A percentile compares a stretch with the other conserved stretches of the same genome.
phyloP scores from a whole-genome alignment of 30 jellyfish, hydroid and myxozoan species.

The Cassiopea xamachana region DNA sequence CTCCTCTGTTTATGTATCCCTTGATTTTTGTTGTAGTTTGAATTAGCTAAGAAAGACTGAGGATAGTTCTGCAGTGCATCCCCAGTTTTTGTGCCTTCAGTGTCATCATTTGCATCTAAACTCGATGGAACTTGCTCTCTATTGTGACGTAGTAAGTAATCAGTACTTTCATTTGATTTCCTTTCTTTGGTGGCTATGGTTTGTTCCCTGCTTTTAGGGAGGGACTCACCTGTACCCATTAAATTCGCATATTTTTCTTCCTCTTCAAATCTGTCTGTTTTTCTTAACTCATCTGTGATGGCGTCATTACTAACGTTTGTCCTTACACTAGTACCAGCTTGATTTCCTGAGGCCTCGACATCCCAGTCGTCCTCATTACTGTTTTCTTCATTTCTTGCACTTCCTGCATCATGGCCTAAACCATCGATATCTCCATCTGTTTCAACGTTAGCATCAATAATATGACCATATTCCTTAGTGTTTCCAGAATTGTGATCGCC shows the following conservation, averaged over 20 bases:
- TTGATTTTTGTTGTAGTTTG: neutral
- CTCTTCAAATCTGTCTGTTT: constrained; percentile 9
- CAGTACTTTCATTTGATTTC: neutral
- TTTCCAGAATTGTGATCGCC: no score
- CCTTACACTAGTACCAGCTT: neutral
- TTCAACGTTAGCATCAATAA: neutral
- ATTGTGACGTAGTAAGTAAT: neutral
- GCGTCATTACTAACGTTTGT: neutral
- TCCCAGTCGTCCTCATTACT: neutral
- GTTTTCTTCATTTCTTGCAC: neutral
- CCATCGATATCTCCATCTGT: neutral
- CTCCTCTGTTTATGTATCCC: neutral
- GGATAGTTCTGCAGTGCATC: neutral
- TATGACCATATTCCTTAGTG: neutral
- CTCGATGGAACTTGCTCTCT: neutral
- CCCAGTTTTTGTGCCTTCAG: neutral
- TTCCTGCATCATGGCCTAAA: neutral
- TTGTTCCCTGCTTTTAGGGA: neutral
- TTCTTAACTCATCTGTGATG: neutral
- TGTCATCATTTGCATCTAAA: neutral
- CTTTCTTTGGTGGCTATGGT: neutral
- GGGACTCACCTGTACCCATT: neutral
- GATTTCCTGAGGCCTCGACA: neutral
- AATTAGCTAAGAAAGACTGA: neutral
- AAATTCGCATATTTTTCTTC: neutral